A percentile compares a stretch with the other conserved stretches of the same genome.
phyloP scores from a whole-genome alignment of 2,797 vertebrate genomes.

The Macropus fuliginosus region DNA sequence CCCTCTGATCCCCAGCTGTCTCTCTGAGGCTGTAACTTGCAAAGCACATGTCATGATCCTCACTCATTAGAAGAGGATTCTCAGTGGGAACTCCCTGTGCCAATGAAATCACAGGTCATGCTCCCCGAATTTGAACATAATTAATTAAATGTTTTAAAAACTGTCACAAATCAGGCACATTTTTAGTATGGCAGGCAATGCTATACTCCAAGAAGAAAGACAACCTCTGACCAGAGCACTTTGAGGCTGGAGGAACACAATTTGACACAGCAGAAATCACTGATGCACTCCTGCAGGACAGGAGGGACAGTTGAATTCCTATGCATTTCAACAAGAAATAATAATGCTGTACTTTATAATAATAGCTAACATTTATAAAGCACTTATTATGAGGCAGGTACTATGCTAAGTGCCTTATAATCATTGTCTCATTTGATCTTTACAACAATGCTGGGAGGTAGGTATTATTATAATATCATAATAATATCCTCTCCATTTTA shows the following conservation, averaged over 20 bases:
- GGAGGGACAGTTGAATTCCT: neutral
- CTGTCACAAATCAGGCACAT: neutral
- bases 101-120: neutral
- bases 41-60: neutral
- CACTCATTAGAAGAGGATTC: neutral
- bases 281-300: neutral
- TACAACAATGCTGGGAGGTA: neutral
- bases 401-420: neutral
- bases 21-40: neutral
- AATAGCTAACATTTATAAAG: neutral
- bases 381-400: neutral
- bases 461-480: neutral
- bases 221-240: neutral
- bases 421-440: neutral
- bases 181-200: neutral
- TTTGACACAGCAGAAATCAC: neutral
- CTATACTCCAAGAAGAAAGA: neutral
- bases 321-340: slow-evolving; percentile 20
- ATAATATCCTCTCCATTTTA: neutral
- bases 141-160: slow-evolving; percentile 8
- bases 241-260: neutral
- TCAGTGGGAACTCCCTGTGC: neutral
- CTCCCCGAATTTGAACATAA: neutral
- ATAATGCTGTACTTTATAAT: neutral
- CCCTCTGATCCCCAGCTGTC: too few relatives aligned